Evolutionary conservation across 2,113 vertebrate genomes (phyloP).

Genomic region (Zosterops borbonicus): DNA sequence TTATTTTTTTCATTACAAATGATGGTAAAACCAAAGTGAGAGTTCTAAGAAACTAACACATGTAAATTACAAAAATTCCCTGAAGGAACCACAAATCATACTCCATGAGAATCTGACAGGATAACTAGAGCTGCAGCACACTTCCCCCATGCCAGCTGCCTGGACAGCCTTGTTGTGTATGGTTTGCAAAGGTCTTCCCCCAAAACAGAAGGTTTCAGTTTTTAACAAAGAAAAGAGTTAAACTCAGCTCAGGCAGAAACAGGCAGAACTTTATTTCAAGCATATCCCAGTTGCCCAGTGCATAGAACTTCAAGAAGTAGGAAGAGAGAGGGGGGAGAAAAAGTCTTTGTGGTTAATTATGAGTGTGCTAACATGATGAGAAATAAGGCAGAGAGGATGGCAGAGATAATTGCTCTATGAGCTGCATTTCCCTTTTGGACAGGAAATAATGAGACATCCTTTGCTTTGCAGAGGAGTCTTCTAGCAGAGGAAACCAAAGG

Average conservation of each 20-base stretch:
- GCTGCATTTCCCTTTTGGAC: conserved; percentile 30
- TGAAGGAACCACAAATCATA: not conserved
- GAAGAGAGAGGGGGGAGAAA: not conserved
- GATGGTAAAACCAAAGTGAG: not conserved
- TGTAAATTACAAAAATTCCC: not conserved
- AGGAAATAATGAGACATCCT: conserved; percentile 29
- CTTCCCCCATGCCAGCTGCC: not conserved
- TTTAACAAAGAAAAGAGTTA: not conserved
- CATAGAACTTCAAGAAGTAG: not conserved
- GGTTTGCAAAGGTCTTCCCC: not conserved
- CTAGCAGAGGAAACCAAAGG: not conserved
- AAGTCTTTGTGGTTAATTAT: conserved; percentile 25
- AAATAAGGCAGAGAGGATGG: not conserved
- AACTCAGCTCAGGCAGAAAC: not conserved
- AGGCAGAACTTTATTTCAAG: not conserved
- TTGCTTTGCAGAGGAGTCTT: not conserved
- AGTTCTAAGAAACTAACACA: not conserved
- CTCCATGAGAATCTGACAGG: not conserved
- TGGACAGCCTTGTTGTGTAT: not conserved
- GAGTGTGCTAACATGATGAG: conserved; percentile 12
- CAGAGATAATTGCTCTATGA: conserved; percentile 29
- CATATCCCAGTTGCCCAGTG: not conserved
- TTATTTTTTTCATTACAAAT: not conserved
- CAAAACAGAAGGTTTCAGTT: not conserved
- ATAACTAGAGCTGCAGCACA: not conserved